Base-by-base conservation (phyloP, 92 coral and sea anemone species). In the Heliopora coerulea region DNA sequence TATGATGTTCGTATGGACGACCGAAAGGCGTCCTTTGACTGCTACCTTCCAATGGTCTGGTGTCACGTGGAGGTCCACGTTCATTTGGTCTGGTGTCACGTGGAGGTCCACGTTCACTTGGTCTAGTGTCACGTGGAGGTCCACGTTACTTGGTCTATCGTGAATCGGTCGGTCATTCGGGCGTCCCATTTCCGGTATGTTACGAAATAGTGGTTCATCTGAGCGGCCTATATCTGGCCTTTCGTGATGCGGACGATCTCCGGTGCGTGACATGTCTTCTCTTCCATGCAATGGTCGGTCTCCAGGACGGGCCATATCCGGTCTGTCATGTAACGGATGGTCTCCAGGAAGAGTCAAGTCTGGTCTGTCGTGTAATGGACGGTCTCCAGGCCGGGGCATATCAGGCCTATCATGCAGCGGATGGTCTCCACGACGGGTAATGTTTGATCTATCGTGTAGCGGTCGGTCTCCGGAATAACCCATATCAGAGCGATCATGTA, bases 31-130 rank as follows among this genome's bases (percentile, higher is more conserved):
- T 37, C 18, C 74, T 58, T 20, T 67, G 74, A 67, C 48, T 67
- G 74, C 40, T 3, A 6, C 52, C 52, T 8, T 46, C 52, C 7
- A 8, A 9, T n/a, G 58, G 54, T 25, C 59, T 56, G 1, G 54
- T 2, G 54, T 65, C 72, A 65, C 59, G 58, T 23, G 57, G 59
- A 0, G 58, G 74, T n/a, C 74, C 52, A 46, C 52, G n/a, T n/a
- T n/a, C n/a, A n/a, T n/a, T n/a, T n/a, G n/a, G n/a, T n/a, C n/a
- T n/a, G n/a, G n/a, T n/a, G n/a, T n/a, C n/a, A n/a, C n/a, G n/a
- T n/a, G n/a, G n/a, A n/a, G n/a, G n/a, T n/a, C n/a, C n/a, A n/a
- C n/a, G n/a, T n/a, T n/a, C n/a, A n/a, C n/a, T n/a, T n/a, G n/a
- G n/a, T n/a, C n/a, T n/a, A n/a, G n/a, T n/a, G n/a, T n/a, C n/a